A percentile compares a stretch with the other conserved stretches of the same genome.
These are phyloP conservation scores for Nicator chloris DNA, from an alignment of 2,113 vertebrate genomes.

Conservation along the genomic window DNA sequence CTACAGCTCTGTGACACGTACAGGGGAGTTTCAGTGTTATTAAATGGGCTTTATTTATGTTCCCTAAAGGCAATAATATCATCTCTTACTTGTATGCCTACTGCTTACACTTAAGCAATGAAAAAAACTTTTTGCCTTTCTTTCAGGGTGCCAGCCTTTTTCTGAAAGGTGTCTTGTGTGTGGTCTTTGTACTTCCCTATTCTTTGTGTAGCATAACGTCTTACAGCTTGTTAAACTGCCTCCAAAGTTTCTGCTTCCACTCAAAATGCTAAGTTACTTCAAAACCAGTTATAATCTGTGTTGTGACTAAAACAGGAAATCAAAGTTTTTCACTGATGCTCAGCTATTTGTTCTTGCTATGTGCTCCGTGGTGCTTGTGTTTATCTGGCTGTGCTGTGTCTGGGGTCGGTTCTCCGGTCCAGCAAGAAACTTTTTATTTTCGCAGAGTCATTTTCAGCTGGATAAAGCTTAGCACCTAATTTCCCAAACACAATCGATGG, in stretches of 20 bases:
- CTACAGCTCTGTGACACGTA: neutral
- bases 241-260: neutral
- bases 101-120: neutral
- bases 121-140: neutral
- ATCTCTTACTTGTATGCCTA: neutral
- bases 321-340: neutral
- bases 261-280: neutral
- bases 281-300: neutral
- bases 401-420: neutral
- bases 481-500: neutral
- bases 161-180: neutral
- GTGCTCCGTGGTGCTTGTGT: neutral
- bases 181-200: neutral
- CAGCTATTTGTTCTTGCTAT: neutral
- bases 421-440: neutral
- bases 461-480: neutral
- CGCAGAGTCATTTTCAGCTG: neutral
- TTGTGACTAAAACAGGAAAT: neutral
- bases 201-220: neutral
- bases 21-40: neutral
- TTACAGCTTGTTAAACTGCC: neutral
- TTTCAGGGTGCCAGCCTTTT: neutral
- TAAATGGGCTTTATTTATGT: neutral
- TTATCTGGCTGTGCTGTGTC: neutral
- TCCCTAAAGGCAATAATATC: neutral